These are phyloP conservation scores for Phalacrocorax carbo DNA, from an alignment of 2,113 vertebrate genomes.

Conservation along the genomic window DNA sequence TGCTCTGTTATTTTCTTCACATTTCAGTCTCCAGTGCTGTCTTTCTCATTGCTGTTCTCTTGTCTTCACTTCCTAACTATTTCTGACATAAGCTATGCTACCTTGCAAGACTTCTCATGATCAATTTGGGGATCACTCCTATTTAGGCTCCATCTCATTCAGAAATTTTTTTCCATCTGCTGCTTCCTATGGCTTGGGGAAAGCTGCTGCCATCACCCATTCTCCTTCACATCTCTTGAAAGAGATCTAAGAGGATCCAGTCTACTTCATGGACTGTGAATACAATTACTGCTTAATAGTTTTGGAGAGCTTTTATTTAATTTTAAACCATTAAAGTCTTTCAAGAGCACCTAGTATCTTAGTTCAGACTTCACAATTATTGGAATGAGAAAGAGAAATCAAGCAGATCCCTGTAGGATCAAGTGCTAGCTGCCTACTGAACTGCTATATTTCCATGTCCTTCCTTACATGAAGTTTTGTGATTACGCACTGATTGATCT, in stretches of 20 bases:
- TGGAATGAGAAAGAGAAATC: background rate
- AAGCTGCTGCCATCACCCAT: background rate
- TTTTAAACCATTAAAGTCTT: background rate
- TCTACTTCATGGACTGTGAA: background rate
- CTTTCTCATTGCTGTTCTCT: background rate
- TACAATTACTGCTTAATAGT: background rate
- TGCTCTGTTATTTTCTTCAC: background rate
- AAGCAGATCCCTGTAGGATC: background rate
- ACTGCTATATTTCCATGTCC: background rate
- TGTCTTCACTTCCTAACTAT: background rate
- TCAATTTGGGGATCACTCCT: background rate
- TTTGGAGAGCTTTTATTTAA: background rate
- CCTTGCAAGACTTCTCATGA: background rate
- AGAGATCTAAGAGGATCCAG: background rate
- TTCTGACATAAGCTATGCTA: background rate
- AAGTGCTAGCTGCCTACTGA: background rate
- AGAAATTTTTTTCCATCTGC: background rate
- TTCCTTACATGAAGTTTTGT: background rate
- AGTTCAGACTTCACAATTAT: background rate
- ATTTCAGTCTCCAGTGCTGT: background rate
- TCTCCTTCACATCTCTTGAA: background rate
- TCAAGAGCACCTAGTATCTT: background rate
- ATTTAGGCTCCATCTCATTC: background rate
- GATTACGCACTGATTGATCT: background rate
- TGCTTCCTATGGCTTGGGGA: background rate